Conservation (phyloP, 2,113 vertebrate genomes). For the Miniopterus natalensis region DNA sequence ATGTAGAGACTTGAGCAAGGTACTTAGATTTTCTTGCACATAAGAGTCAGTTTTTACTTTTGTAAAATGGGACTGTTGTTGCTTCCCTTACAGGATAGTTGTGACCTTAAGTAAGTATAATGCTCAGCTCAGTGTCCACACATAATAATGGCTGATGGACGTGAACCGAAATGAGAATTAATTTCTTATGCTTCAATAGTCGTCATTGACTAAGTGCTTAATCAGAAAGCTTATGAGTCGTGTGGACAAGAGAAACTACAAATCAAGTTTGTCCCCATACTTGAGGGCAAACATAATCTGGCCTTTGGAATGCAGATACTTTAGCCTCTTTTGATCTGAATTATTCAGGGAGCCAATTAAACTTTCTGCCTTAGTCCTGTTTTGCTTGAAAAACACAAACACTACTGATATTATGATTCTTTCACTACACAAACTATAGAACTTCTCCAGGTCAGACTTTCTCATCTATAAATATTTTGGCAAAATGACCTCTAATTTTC, state of each 20-base stretch:
- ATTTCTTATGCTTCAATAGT: background rate
- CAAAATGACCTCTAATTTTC: conserved; percentile 38
- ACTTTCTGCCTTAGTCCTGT: conserved; percentile 61
- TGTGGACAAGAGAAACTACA: background rate
- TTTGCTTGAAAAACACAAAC: conserved; percentile 69
- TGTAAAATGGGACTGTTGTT: background rate
- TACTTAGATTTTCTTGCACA: background rate
- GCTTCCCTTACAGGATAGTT: background rate
- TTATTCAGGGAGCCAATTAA: conserved; percentile 53
- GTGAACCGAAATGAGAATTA: background rate
- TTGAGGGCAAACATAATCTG: conserved; percentile 33
- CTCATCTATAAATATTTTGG: conserved; percentile 63
- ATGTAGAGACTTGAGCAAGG: background rate
- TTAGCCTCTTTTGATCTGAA: conserved; percentile 61
- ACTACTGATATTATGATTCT: conserved; percentile 52
- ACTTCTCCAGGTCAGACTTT: conserved; percentile 38
- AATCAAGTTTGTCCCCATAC: conserved; percentile 16
- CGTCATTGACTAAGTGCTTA: background rate
- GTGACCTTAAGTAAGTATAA: no score
- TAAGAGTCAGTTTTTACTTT: background rate
- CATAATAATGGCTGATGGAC: background rate
- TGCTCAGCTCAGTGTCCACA: background rate
- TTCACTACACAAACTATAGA: conserved; percentile 63
- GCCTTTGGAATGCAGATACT: conserved; percentile 34
- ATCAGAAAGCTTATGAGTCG: background rate